Conservation (phyloP, 2,888 invertebrate genomes). For the Ectemnius lituratus region DNA sequence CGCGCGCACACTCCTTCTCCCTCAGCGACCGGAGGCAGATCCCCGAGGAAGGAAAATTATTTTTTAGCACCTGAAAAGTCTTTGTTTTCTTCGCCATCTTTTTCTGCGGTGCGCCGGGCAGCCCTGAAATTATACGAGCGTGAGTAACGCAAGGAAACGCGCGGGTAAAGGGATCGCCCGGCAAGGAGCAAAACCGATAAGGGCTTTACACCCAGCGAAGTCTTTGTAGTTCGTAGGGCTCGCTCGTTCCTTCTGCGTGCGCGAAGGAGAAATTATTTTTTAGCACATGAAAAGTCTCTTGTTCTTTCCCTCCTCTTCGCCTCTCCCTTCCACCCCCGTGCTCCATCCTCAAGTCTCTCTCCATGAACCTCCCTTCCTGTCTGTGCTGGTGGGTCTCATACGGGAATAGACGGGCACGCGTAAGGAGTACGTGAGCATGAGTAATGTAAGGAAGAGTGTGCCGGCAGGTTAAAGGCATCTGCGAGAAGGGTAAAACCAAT, state of each 20-base stretch:
- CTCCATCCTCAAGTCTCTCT: too few species aligned
- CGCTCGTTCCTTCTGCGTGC: not conserved
- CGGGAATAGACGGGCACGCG: constrained; percentile 5
- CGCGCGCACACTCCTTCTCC: not conserved
- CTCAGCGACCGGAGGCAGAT: constrained; percentile 1
- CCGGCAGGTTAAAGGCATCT: constrained; percentile 6
- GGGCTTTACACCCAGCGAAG: constrained; percentile 21
- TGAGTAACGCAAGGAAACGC: constrained; percentile 48
- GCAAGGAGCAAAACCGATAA: constrained; percentile 35
- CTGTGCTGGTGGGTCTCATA: not conserved
- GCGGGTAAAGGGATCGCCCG: constrained; percentile 35
- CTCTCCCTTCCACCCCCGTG: not conserved
- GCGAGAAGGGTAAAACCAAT: constrained; percentile 15
- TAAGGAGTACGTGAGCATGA: constrained; percentile 11
- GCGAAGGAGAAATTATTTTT: constrained; percentile 4
- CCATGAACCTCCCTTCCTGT: too few species aligned
- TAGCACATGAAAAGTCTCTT: constrained; percentile 6
- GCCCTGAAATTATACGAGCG: constrained; percentile 40
- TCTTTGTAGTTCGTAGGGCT: not conserved
- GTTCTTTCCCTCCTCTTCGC: not conserved
- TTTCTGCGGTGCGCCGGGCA: constrained; percentile 18
- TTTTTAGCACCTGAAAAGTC: constrained; percentile 52
- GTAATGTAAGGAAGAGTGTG: constrained; percentile 13
- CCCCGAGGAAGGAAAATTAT: constrained; percentile 27
- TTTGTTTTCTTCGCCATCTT: constrained; percentile 35